A percentile compares a stretch with the other conserved stretches of the same genome.
These are phyloP conservation scores for Atta cephalotes DNA, from an alignment of 1,140 invertebrate species.

Conservation along the genomic window DNA sequence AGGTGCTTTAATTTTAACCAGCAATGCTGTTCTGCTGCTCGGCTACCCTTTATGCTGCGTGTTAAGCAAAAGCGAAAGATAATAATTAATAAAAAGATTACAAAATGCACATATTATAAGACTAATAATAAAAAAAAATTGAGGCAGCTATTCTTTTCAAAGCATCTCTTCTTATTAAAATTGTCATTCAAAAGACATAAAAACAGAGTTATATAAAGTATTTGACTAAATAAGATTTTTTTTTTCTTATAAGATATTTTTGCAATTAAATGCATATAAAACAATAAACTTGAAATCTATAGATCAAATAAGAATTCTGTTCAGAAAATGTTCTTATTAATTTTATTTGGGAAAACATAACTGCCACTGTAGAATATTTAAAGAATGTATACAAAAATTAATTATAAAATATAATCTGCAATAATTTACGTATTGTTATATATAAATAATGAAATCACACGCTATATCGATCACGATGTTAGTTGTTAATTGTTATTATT, in stretches of 20 bases:
- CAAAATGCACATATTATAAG: slow-evolving; percentile 58
- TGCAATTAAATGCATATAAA: slow-evolving; percentile 2
- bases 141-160: slow-evolving; percentile 67
- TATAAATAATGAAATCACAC: slow-evolving; percentile 6
- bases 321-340: neutral
- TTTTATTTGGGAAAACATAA: slow-evolving; percentile 15
- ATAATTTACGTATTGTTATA: slow-evolving; percentile 15
- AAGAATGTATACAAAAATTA: slow-evolving; percentile 7
- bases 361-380: slow-evolving; percentile 3
- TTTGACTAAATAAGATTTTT: slow-evolving; percentile 13
- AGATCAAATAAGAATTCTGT: slow-evolving; percentile 2
- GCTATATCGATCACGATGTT: neutral
- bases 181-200: neutral
- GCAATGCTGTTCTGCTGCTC: slow-evolving; percentile 80
- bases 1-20: slow-evolving; percentile 78
- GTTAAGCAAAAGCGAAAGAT: slow-evolving; percentile 85
- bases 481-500: slow-evolving; percentile 19
- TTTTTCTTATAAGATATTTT: neutral
- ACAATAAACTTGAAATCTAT: neutral
- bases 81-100: slow-evolving; percentile 82
- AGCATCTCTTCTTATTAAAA: slow-evolving; percentile 11
- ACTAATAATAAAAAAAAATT: slow-evolving; percentile 54
- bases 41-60: slow-evolving; percentile 86
- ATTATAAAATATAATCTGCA: slow-evolving; percentile 31
- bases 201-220: slow-evolving; percentile 17